Base-by-base conservation (phyloP, 2,888 invertebrate species). In the Eledona agricola region DNA sequence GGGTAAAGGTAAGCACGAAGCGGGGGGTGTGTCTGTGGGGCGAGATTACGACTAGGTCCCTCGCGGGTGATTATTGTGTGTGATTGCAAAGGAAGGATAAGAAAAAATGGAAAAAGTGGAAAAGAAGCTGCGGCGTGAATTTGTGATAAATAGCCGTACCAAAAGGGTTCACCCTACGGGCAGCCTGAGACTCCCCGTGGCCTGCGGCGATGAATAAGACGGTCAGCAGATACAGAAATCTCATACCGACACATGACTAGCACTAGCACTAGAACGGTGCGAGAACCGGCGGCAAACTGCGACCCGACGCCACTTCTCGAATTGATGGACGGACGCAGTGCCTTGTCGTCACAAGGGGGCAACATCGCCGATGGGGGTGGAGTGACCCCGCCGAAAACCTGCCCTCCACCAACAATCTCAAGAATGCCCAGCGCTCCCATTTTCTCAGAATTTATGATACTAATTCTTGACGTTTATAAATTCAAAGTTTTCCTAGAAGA, bases 311-410 rank as follows among this genome's bases (percentile, higher is more conserved):
- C 28, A 25, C 19, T 46, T 46, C 32, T 32, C 52, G 38, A 40
- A 23, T 38, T 52, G 52, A 52, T 46, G 46, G 52, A 52, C 46
- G 32, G 22, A 19, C 15, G 37, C n/a, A 23, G 52, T 40, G 34
- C 51, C 22, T 28, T 28, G 7, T 15, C 34, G 32, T 29, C 34
- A 43, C 51, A 17, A 34, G 34, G 45, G 23, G 32, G 34, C 45
- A 34, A 43, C 28, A 25, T 45, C 11, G 32, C 45, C 17, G 45
- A 15, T 17, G 25, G 45, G 32, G 45, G 45, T 34, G 45, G 32
- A 45, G 25, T 45, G 45, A 45, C 45, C 45, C 17, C 25, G 34
- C 23, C 34, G 32, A 13, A 32, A 25, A 23, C 22, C 20, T 9
- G 29, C 23, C 25, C 23, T 32, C 25, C 16, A 17, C 45, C 25